Percentiles rank a stretch among this genome's conserved stretches.
phyloP scores from a whole-genome alignment of 1,140 invertebrate species.

The Drosophila insularis region DNA sequence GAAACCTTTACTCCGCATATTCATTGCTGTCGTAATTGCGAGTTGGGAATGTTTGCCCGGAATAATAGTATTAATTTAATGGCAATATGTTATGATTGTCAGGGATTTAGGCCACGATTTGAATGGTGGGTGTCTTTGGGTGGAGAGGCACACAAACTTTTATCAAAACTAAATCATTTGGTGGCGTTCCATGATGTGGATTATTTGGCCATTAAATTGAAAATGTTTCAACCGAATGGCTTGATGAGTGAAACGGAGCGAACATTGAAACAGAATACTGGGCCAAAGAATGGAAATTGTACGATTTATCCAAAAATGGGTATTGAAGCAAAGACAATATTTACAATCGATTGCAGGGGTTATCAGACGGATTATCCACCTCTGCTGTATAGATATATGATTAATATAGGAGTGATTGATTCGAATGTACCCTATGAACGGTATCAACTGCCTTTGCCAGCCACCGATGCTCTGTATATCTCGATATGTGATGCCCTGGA shows the following conservation, averaged over 20 bases:
- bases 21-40: slow-evolving; percentile 21
- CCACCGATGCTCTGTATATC: background rate
- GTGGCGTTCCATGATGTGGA: background rate
- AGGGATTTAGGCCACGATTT: background rate
- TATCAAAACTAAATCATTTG: background rate
- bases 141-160: rapidly evolving
- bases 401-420: background rate
- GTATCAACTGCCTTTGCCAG: background rate
- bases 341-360: slow-evolving; percentile 5
- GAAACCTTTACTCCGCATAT: slow-evolving; percentile 18
- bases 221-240: background rate
- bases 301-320: background rate
- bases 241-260: background rate
- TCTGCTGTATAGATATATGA: slow-evolving; percentile 13
- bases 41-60: background rate
- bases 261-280: slow-evolving; percentile 11
- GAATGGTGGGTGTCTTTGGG: slow-evolving; percentile 24
- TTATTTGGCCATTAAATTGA: background rate
- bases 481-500: slow-evolving; percentile 29
- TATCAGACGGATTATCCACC: slow-evolving; percentile 15
- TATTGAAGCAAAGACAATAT: slow-evolving; percentile 11
- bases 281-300: slow-evolving; percentile 23
- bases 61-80: slow-evolving; percentile 11
- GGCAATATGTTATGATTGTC: slow-evolving; percentile 19
- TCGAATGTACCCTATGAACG: background rate